Evolutionary conservation across 2,888 invertebrate species (phyloP).

Genomic region (Scaptomyza tumidula): DNA sequence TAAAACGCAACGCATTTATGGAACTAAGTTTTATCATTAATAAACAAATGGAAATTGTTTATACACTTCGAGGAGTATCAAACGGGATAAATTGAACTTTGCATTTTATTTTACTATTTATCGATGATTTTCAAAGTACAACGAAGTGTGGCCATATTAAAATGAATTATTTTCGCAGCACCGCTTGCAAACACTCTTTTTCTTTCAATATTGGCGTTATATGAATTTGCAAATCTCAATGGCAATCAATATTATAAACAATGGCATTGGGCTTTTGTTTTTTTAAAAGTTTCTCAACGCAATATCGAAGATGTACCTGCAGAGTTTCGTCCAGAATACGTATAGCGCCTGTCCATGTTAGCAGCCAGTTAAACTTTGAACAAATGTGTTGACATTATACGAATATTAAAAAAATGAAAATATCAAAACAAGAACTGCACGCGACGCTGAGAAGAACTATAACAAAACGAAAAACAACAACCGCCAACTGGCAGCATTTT

Average conservation of each 20-base stretch:
- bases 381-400: conserved; percentile 3
- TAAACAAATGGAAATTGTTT: not conserved
- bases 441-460: conserved; percentile 45
- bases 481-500: conserved; percentile 50
- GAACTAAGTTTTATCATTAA: too few relatives aligned
- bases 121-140: conserved; percentile 7
- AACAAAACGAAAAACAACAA: conserved; percentile 53
- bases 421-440: conserved; percentile 56
- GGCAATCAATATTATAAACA: not conserved
- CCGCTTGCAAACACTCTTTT: conserved; percentile 14
- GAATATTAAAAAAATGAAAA: conserved; percentile 40
- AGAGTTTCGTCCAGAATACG: conserved; percentile 35
- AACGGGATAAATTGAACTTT: not conserved
- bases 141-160: conserved; percentile 19
- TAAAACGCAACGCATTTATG: not conserved
- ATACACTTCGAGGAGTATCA: not conserved
- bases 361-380: conserved; percentile 5
- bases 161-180: not conserved
- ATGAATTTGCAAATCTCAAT: not conserved
- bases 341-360: conserved; percentile 58
- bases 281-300: not conserved
- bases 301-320: conserved; percentile 51
- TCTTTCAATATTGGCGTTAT: conserved; percentile 1
- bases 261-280: not conserved
- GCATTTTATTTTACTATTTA: not conserved